Evolutionary conservation across 2,888 invertebrate species (phyloP).

Genomic region (Cactoblastis cactorum): DNA sequence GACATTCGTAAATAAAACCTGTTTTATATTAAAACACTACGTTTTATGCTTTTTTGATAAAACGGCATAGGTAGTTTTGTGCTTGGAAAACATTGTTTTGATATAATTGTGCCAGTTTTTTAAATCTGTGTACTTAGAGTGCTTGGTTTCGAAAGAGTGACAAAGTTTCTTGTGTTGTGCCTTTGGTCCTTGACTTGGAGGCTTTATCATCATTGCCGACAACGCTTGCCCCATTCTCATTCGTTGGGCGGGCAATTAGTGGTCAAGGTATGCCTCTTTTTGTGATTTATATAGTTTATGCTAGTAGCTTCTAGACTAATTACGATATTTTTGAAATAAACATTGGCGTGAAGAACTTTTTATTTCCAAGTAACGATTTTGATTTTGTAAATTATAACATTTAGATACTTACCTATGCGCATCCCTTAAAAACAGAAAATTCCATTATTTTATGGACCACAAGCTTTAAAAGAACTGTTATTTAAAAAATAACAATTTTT

Average conservation of each 20-base stretch:
- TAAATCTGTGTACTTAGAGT: conserved; percentile 34
- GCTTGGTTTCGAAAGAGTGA: conserved; percentile 64
- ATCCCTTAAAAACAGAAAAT: too few relatives aligned
- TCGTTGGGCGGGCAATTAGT: conserved; percentile 49
- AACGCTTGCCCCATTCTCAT: conserved; percentile 45
- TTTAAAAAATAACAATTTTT: too few relatives aligned
- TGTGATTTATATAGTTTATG: background rate
- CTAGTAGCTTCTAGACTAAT: too few relatives aligned
- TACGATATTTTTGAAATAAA: too few relatives aligned
- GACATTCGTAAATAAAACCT: conserved; percentile 60
- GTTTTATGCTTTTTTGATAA: conserved; percentile 21
- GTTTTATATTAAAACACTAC: conserved; percentile 35
- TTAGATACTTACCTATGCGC: too few relatives aligned
- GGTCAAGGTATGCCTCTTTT: conserved; percentile 48
- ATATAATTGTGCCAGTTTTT: conserved; percentile 25
- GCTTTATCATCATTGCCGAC: conserved; percentile 51
- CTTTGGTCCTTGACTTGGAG: conserved; percentile 68
- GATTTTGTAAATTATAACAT: too few relatives aligned
- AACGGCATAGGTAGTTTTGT: conserved; percentile 15
- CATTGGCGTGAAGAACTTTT: too few relatives aligned
- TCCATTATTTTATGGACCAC: too few relatives aligned
- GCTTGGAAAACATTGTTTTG: conserved; percentile 25
- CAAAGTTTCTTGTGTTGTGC: conserved; percentile 65
- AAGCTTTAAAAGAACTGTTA: too few relatives aligned
- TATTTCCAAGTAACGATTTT: too few relatives aligned